Conservation (phyloP, 1,140 invertebrate species). For the Caenorhabditis inopinata region DNA sequence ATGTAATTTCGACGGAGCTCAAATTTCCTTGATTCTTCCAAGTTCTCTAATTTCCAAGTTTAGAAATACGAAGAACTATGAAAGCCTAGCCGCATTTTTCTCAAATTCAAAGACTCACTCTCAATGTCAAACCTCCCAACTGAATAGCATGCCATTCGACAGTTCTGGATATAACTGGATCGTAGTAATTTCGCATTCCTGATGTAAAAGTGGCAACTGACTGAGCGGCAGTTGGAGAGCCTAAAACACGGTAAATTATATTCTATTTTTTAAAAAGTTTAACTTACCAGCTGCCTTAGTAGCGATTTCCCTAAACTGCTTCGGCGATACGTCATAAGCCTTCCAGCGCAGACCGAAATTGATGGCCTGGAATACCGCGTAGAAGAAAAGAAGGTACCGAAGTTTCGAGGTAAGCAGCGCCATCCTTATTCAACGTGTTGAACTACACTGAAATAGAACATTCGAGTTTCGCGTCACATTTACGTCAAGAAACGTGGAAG, state of each 20-base stretch:
- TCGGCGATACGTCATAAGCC: constrained; percentile 48
- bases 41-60: no score
- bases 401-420: constrained; percentile 46
- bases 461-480: neutral
- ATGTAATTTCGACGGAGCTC: no score
- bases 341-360: constrained; percentile 44
- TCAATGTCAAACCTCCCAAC: neutral
- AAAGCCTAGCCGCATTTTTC: no score
- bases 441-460: constrained; percentile 16
- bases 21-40: no score
- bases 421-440: constrained; percentile 19
- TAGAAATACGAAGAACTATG: no score
- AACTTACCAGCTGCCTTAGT: constrained; percentile 37
- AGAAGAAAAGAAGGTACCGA: constrained; percentile 44
- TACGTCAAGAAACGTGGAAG: no score
- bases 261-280: no score
- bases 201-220: constrained; percentile 4
- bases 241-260: constrained; percentile 19
- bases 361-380: constrained; percentile 23
- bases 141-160: constrained; percentile 4
- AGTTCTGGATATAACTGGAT: neutral
- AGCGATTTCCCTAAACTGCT: constrained; percentile 45
- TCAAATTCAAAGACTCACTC: no score
- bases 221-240: neutral
- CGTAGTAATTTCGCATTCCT: neutral